Conservation (phyloP, 2,797 vertebrate species). For the Cryptoprocta ferox region DNA sequence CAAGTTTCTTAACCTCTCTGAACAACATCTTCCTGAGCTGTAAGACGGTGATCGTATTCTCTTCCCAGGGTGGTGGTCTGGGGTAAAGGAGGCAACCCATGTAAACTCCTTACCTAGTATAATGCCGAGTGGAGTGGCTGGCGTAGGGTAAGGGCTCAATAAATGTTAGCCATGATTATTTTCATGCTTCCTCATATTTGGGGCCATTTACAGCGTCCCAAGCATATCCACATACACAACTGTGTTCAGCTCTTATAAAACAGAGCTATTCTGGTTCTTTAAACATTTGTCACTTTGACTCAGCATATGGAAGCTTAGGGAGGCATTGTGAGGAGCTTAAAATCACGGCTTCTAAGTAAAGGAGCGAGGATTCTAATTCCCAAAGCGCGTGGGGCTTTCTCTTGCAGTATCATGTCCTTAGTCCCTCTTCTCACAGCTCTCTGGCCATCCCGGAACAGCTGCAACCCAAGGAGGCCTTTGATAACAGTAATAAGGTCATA, state of each 20-base stretch:
- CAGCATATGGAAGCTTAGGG: background rate
- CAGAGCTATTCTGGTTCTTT: background rate
- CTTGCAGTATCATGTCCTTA: background rate
- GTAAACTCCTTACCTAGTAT: background rate
- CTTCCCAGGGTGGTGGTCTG: background rate
- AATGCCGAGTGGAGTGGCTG: background rate
- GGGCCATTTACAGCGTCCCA: background rate
- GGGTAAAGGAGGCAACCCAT: background rate
- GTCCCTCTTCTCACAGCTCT: background rate
- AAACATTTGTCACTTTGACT: background rate
- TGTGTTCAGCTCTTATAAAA: conserved; percentile 15
- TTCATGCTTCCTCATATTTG: background rate
- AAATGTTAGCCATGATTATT: background rate
- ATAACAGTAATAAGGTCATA: background rate
- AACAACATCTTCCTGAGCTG: background rate
- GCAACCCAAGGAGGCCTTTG: background rate
- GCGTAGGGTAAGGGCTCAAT: background rate
- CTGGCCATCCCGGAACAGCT: background rate
- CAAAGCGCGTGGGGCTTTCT: background rate
- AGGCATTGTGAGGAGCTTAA: background rate
- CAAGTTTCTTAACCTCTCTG: conserved; percentile 6
- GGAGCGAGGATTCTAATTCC: background rate
- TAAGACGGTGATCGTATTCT: background rate
- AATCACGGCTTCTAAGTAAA: background rate
- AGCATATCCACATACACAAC: background rate